These are phyloP conservation scores for Struthio camelus DNA, from an alignment of 2,113 vertebrate species.

Conservation along the genomic window DNA sequence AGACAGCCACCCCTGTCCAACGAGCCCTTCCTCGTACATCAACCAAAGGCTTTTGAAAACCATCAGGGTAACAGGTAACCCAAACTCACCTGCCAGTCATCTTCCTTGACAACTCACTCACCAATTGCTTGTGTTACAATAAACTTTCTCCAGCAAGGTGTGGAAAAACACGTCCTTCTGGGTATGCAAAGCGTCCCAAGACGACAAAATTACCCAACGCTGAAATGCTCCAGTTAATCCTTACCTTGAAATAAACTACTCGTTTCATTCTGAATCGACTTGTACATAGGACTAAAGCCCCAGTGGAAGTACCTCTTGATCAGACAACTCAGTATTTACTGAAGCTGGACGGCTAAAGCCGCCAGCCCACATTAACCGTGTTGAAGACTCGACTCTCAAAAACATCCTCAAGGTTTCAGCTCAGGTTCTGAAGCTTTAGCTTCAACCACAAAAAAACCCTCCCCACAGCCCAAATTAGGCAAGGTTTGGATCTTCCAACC, in stretches of 20 bases:
- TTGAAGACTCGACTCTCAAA: neutral
- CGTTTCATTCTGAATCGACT: neutral
- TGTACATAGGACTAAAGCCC: neutral
- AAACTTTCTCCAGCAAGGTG: rapidly evolving
- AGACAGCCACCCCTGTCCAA: neutral
- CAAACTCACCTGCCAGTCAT: neutral
- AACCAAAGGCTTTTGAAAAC: neutral
- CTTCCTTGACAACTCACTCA: neutral
- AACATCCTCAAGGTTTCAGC: neutral
- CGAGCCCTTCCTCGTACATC: neutral
- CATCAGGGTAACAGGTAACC: neutral
- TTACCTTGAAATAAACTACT: neutral
- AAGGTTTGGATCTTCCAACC: rapidly evolving
- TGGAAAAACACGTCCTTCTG: neutral
- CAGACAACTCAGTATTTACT: neutral
- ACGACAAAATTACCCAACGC: neutral
- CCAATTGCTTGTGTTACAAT: neutral
- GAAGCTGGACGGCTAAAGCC: rapidly evolving
- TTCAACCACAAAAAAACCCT: neutral
- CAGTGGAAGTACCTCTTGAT: neutral
- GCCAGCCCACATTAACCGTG: rapidly evolving
- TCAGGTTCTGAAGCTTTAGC: neutral
- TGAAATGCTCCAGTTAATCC: neutral
- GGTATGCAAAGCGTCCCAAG: neutral
- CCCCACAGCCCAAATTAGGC: neutral